Evolutionary conservation across 2,888 invertebrate genomes (phyloP).

Genomic region (Spisula subtruncata): DNA sequence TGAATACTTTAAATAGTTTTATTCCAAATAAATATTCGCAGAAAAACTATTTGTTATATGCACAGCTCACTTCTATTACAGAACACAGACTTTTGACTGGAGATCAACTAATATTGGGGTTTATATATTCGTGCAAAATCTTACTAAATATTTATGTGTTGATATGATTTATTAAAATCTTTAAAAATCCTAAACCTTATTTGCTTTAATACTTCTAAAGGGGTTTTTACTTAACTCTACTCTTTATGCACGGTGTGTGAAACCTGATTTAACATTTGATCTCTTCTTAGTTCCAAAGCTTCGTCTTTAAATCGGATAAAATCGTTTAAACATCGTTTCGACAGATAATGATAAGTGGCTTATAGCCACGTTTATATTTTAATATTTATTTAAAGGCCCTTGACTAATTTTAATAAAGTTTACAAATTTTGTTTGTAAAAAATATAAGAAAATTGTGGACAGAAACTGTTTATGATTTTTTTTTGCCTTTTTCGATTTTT

Average conservation of each 20-base stretch:
- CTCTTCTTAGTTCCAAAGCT: slow-evolving; percentile 45
- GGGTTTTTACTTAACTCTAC: slow-evolving; percentile 43
- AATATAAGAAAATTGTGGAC: neutral
- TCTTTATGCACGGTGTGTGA: slow-evolving; percentile 60
- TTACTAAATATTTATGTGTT: slow-evolving; percentile 64
- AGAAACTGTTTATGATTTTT: neutral
- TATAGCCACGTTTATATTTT: slow-evolving; percentile 50
- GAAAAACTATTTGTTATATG: neutral
- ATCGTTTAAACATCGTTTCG: slow-evolving; percentile 62
- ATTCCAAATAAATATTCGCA: neutral
- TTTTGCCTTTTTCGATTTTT: slow-evolving; percentile 24
- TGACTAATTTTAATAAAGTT: slow-evolving; percentile 4
- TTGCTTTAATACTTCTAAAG: slow-evolving; percentile 71
- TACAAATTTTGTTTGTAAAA: neutral
- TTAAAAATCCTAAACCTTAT: slow-evolving; percentile 68
- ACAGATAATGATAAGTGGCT: slow-evolving; percentile 62
- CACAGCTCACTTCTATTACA: slow-evolving; percentile 10
- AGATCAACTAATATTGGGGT: slow-evolving; percentile 40
- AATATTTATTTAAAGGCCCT: slow-evolving; percentile 39
- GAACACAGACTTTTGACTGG: slow-evolving; percentile 3
- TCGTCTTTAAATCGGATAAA: slow-evolving; percentile 67
- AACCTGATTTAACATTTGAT: slow-evolving; percentile 67
- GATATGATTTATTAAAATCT: slow-evolving; percentile 69
- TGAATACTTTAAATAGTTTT: neutral
- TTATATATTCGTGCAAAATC: slow-evolving; percentile 72